Evolutionary conservation across 2,113 vertebrate genomes (phyloP), one percentile per base, ranked within the genome.

Genomic region (Salvelinus sp.): DNA sequence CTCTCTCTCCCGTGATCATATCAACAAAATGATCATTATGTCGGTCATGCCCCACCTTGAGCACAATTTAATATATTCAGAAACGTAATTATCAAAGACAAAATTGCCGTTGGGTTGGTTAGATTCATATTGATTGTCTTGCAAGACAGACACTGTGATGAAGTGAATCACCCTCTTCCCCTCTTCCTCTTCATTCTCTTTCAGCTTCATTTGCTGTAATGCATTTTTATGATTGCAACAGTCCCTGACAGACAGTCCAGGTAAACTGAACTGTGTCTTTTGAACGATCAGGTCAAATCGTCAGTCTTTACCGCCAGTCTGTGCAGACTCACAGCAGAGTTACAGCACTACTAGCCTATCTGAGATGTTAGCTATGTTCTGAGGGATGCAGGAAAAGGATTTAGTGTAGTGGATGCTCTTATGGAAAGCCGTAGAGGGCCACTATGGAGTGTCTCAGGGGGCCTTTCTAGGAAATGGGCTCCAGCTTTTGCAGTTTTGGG

Each of bases 61-160:
- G 82, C 84, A 79, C 71, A 67, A 82, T 92, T 91, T 90, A 85
- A 92, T 92, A 18, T 92, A 91, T 86, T 88, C 84, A 76, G 77
- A 87, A 82, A 76, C 70, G 77, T 88, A 86, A 90, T 92, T 89
- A 88, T 87, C 82, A 86, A 85, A 82, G 76, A 86, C 82, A 85
- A 79, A 88, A 82, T 85, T 89, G 82, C 84, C 79, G 83, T 80
- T 81, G 80, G 82, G 83, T 80, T 80, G 80, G 82, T 90, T 91
- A 86, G 82, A 90, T 80, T 89, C 79, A 81, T 90, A 90, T 88
- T 86, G 91, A 92, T 86, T 89, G 78, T 76, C 72, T 78, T 25
- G 47, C 38, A 76, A 81, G 78, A 83, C 79, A 78, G 64, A 69
- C 33, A 74, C 14, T 22, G 62, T 83, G 78, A 81, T 85, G 84